phyloP scores from a whole-genome alignment of 2,888 invertebrate species.

The Odontomyia ornata region DNA sequence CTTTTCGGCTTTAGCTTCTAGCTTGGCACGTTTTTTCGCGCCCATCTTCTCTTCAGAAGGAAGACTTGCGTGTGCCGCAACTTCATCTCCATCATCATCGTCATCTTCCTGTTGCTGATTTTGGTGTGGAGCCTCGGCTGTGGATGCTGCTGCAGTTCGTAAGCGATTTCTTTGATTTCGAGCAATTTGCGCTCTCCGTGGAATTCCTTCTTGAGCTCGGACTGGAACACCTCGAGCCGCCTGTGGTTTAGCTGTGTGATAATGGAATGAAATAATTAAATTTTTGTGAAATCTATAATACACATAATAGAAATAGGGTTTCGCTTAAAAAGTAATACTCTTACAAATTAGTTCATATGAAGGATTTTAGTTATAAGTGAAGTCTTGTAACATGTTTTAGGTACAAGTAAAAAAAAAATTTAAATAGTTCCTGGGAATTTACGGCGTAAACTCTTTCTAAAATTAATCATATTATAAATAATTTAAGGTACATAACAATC shows the following conservation, averaged over 20 bases:
- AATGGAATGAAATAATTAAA: not conserved
- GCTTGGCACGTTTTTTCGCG: constrained; percentile 91
- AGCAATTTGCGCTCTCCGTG: constrained; percentile 76
- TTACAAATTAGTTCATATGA: too few species aligned
- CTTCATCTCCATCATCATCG: constrained; percentile 63
- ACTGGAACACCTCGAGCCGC: constrained; percentile 57
- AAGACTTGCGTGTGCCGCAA: constrained; percentile 46
- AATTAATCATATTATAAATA: too few species aligned
- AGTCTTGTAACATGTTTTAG: too few species aligned
- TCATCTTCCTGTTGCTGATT: constrained; percentile 59
- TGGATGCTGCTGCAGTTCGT: constrained; percentile 60
- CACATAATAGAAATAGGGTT: too few species aligned
- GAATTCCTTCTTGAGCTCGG: constrained; percentile 67
- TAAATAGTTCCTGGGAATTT: too few species aligned
- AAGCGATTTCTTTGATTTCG: constrained; percentile 72
- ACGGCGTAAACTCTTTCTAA: too few species aligned
- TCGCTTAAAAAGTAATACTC: too few species aligned
- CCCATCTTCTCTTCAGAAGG: constrained; percentile 81
- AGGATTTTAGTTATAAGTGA: too few species aligned
- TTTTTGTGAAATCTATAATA: too few species aligned
- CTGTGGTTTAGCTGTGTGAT: constrained; percentile 31
- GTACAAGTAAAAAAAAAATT: too few species aligned
- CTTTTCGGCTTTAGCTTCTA: constrained; percentile 92
- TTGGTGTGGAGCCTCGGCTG: constrained; percentile 55
- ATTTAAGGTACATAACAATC: too few species aligned